phyloP scores from a whole-genome alignment of 1,140 invertebrate species.

The Thaumetopoea pityocampa region DNA sequence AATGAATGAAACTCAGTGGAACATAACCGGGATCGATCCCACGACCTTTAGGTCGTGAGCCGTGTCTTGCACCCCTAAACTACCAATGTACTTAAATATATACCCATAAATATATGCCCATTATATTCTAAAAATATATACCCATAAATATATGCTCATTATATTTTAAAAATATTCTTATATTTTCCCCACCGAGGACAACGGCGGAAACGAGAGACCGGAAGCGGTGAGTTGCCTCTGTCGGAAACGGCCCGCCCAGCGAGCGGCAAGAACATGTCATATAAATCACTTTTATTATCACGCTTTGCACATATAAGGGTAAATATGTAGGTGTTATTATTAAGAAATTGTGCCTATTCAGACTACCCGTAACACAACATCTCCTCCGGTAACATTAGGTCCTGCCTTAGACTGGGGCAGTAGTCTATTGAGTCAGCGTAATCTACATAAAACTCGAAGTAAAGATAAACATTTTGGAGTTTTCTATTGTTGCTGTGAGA shows the following conservation, averaged over 20 bases:
- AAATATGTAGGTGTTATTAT: constrained; percentile 4
- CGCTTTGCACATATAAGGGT: constrained; percentile 1
- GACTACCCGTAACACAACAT: background rate
- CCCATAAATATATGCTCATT: background rate
- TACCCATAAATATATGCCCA: constrained; percentile 7
- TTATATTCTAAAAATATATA: constrained; percentile 12
- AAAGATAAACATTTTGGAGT: too few species aligned
- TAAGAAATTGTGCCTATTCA: background rate
- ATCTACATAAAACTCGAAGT: too few species aligned
- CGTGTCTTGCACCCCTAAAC: too few species aligned
- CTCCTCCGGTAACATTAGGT: too few species aligned
- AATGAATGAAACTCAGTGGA: too few species aligned
- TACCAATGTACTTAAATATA: too few species aligned
- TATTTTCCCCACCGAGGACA: constrained; percentile 31
- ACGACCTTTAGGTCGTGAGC: too few species aligned
- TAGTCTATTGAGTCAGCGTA: too few species aligned
- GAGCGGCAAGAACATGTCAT: constrained; percentile 29
- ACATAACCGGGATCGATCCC: too few species aligned
- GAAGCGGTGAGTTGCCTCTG: constrained; percentile 30
- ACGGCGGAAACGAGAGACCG: constrained; percentile 35
- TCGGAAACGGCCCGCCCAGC: constrained; percentile 29
- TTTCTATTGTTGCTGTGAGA: too few species aligned
- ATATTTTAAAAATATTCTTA: constrained; percentile 14
- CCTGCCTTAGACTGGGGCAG: too few species aligned
- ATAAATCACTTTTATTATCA: constrained; percentile 39